Percentiles rank a stretch among this genome's conserved stretches.
phyloP scores from a whole-genome alignment of 2,888 invertebrate genomes.

The Itoplectis maculator region DNA sequence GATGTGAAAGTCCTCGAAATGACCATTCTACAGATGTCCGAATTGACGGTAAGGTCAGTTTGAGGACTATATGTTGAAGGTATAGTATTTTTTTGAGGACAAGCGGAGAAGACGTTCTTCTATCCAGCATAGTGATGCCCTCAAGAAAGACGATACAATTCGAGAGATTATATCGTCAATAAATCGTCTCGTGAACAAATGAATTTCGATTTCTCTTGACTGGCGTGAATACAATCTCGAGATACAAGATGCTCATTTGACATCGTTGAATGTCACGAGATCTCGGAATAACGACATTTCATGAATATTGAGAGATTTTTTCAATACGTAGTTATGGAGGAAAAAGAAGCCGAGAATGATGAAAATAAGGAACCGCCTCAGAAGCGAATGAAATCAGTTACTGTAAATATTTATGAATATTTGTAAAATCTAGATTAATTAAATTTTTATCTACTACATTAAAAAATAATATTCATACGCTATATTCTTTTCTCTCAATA shows the following conservation, averaged over 20 bases:
- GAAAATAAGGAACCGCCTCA: constrained; percentile 8
- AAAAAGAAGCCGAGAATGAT: not conserved
- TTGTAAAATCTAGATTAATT: not conserved
- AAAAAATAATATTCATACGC: constrained; percentile 1
- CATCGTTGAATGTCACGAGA: not conserved
- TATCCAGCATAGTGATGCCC: no score
- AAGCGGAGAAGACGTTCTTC: no score
- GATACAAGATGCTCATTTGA: not conserved
- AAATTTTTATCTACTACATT: not conserved
- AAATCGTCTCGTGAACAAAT: not conserved
- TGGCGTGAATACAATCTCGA: not conserved
- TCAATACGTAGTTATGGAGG: constrained; percentile 3
- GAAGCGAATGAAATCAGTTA: constrained; percentile 1
- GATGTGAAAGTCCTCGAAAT: no score
- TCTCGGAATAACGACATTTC: not conserved
- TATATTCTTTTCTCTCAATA: not conserved
- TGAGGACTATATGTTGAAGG: no score
- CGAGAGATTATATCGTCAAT: no score
- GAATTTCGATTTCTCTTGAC: not conserved
- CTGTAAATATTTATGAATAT: constrained; percentile 9
- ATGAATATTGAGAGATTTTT: not conserved
- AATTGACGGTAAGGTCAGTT: no score
- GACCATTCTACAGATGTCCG: no score
- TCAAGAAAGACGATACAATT: no score
- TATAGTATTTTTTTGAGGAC: no score